Evolutionary conservation across 2,888 invertebrate species (phyloP), one percentile per base, ranked within the genome.

Genomic region (Lymantria monacha): DNA sequence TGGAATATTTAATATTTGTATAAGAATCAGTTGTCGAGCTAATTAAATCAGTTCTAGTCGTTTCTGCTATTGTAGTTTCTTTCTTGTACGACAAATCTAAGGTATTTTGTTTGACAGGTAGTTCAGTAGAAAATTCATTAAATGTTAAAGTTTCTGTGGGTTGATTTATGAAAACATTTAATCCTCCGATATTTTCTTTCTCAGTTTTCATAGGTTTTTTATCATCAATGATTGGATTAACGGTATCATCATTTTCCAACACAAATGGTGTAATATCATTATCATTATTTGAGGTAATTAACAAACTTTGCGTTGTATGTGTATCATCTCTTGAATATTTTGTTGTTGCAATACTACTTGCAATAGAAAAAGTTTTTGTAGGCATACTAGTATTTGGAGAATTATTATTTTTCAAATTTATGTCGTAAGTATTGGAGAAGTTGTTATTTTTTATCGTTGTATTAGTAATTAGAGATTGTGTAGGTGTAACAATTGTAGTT

Each of bases 401-500:
- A 8, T 30, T 40, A 47, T 14, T 41, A 9, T 3, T n/a, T 3
- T 42, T 30, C n/a, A 12, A 22, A 3, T 38, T 1, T 1, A 38
- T 33, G n/a, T 38, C 38, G n/a, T 38, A 38, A n/a, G 38, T 38
- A 38, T 38, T 38, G 7, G 37, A 38, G 9, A 10, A 11, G 8
- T 30, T 33, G 44, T n/a, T 41, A 9, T 3, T n/a, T 3, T 42
- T 30, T 14, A 15, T n/a, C 3, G 30, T 3, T 44, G 36, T n/a
- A 33, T 30, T 48, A 12, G 45, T 38, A 45, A 30, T 53, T 48
- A 37, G 42, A 48, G 15, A 45, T 30, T 45, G 42, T 48, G 30
- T 40, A 9, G 15, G 42, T 13, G 45, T 44, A n/a, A 46, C 49
- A 30, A 48, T 48, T 15, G 57, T 47, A 31, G 47, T 49, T 47